Evolutionary conservation across 2,113 vertebrate genomes (phyloP).

Genomic region (Ptychochromis oligacanthus): DNA sequence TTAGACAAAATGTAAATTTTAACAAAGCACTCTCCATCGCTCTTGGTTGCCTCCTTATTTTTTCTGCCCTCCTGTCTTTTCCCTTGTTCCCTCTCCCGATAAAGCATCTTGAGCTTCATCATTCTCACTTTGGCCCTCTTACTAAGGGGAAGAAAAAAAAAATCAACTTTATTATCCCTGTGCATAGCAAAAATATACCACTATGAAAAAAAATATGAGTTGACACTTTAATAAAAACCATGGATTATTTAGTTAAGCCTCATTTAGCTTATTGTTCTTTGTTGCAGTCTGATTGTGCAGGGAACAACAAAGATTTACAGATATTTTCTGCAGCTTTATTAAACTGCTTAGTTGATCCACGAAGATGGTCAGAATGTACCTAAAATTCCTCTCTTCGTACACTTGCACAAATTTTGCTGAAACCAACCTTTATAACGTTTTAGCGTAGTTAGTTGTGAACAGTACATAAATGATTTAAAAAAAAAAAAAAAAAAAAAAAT

Average conservation of each 20-base stretch:
- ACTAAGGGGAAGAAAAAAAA: not conserved
- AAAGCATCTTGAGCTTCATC: slow-evolving; percentile 27
- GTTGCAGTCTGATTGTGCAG: not conserved
- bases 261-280: not conserved
- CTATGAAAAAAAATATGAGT: not conserved
- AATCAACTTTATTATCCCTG: not conserved
- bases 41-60: not conserved
- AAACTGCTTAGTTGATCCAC: not conserved
- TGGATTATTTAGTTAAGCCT: not conserved
- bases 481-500: too few relatives aligned
- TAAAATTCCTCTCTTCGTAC: rapidly evolving
- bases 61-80: not conserved
- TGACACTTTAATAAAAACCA: not conserved
- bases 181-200: not conserved
- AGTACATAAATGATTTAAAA: not conserved
- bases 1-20: not conserved
- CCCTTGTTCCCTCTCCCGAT: not conserved
- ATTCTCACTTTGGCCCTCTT: slow-evolving; percentile 7
- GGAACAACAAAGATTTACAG: not conserved
- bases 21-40: not conserved
- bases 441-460: not conserved
- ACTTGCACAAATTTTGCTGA: not conserved
- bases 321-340: not conserved
- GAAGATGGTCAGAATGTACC: not conserved
- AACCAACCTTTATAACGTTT: not conserved